A percentile compares a stretch with the other conserved stretches of the same genome.
These are phyloP conservation scores for Ctenosaura bakeri DNA, from an alignment of 2,797 vertebrate genomes.

Conservation along the genomic window DNA sequence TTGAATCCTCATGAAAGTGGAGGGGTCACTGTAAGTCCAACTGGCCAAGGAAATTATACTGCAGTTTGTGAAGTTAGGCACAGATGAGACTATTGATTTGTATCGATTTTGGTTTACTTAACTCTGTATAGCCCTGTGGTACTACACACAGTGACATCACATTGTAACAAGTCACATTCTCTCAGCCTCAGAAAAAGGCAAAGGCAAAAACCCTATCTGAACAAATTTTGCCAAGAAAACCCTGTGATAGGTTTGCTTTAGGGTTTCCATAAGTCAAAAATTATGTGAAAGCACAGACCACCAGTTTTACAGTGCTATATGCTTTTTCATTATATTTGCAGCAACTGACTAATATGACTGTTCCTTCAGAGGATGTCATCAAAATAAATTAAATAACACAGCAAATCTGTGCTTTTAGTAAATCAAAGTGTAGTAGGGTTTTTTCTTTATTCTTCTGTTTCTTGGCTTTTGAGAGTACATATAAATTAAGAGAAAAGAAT, in stretches of 20 bases:
- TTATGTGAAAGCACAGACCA: too few species aligned
- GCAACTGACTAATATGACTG: too few species aligned
- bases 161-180: neutral
- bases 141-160: neutral
- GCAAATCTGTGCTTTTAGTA: neutral
- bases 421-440: neutral
- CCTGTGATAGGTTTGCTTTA: too few species aligned
- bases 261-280: too few species aligned
- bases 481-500: neutral
- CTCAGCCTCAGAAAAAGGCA: too few species aligned
- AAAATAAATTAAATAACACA: neutral
- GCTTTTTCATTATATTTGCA: too few species aligned
- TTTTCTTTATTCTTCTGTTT: too few species aligned
- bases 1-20: too few species aligned
- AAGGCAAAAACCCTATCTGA: too few species aligned
- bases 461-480: neutral
- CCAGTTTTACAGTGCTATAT: too few species aligned
- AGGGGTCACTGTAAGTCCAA: neutral
- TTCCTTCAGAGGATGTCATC: too few species aligned
- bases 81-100: neutral
- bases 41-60: neutral
- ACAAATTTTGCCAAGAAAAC: too few species aligned
- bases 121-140: neutral
- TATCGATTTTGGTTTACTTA: neutral
- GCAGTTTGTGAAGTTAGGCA: neutral